phyloP scores from a whole-genome alignment of 2,888 invertebrate species.

The Rhingia rostrata region DNA sequence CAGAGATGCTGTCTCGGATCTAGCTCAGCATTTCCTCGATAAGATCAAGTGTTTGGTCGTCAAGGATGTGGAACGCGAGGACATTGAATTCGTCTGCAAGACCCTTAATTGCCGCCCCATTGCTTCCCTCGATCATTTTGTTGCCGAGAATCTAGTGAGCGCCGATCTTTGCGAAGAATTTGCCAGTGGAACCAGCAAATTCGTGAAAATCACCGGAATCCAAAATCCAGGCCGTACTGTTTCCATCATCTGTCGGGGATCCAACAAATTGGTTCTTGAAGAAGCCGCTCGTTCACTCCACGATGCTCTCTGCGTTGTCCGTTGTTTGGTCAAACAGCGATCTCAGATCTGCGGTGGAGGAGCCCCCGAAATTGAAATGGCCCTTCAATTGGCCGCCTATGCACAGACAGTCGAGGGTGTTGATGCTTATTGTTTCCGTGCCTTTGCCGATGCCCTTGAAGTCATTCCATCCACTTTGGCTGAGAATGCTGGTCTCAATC shows the following conservation, averaged over 20 bases:
- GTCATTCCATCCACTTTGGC: conserved; percentile 95
- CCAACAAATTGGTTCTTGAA: conserved; percentile 93
- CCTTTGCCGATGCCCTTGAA: conserved; percentile 97
- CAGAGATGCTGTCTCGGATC: conserved; percentile 97
- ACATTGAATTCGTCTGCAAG: conserved; percentile 98
- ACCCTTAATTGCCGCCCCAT: conserved; percentile 96
- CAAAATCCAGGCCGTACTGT: conserved; percentile 94
- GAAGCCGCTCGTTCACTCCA: conserved; percentile 96
- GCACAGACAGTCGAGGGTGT: conserved; percentile 94
- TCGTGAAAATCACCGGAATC: conserved; percentile 96
- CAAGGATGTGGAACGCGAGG: conserved; percentile 98
- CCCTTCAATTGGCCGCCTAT: conserved; percentile 90
- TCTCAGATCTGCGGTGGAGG: conserved; percentile 98
- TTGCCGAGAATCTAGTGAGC: conserved; percentile 93
- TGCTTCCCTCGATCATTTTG: conserved; percentile 99
- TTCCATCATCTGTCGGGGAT: conserved; percentile 93
- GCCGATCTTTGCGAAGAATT: conserved; percentile 98
- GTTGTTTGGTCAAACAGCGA: conserved; percentile 97
- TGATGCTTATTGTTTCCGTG: conserved; percentile 97
- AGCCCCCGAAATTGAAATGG: conserved; percentile 97
- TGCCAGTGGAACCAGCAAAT: conserved; percentile 92
- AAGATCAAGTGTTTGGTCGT: conserved; percentile 99
- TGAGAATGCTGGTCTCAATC: conserved; percentile 94
- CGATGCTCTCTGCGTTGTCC: conserved; percentile 94
- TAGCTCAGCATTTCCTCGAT: conserved; percentile 98